Percentiles rank a stretch among this genome's conserved stretches.
Conservation (phyloP, 2,888 invertebrate species). For the Muschampia plurimacula region DNA sequence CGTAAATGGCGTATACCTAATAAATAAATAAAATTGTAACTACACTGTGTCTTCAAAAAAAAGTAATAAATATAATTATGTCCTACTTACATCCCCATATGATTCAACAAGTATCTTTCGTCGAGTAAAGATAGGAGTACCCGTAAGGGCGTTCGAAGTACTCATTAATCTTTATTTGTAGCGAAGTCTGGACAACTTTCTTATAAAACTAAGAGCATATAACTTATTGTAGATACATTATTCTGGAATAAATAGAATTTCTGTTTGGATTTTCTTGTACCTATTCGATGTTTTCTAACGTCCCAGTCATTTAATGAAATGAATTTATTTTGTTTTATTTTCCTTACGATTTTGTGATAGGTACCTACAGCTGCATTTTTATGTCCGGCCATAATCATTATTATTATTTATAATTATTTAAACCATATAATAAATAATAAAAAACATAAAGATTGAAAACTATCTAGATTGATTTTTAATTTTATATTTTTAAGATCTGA, state of each 20-base stretch:
- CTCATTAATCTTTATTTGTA: constrained; percentile 37
- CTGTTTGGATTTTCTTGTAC: neutral
- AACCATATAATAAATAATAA: no score
- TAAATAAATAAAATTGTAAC: no score
- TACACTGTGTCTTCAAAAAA: neutral
- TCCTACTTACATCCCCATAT: neutral
- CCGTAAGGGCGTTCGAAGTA: constrained; percentile 20
- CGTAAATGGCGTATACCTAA: no score
- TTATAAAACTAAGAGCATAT: constrained; percentile 33
- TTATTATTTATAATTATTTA: neutral
- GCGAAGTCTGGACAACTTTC: constrained; percentile 27
- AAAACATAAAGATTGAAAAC: no score
- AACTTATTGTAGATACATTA: constrained; percentile 3
- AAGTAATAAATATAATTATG: no score
- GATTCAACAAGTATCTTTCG: constrained; percentile 29
- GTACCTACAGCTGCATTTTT: neutral
- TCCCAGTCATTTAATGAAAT: neutral
- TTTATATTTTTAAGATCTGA: no score
- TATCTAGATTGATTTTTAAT: no score
- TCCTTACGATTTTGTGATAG: neutral
- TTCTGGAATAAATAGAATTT: constrained; percentile 13
- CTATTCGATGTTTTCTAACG: neutral
- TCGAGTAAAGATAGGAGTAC: constrained; percentile 8
- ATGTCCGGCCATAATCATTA: neutral
- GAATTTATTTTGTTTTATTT: neutral